Base-by-base conservation (phyloP, 2,113 vertebrate species). In the Cynoglossus semilaevis region DNA sequence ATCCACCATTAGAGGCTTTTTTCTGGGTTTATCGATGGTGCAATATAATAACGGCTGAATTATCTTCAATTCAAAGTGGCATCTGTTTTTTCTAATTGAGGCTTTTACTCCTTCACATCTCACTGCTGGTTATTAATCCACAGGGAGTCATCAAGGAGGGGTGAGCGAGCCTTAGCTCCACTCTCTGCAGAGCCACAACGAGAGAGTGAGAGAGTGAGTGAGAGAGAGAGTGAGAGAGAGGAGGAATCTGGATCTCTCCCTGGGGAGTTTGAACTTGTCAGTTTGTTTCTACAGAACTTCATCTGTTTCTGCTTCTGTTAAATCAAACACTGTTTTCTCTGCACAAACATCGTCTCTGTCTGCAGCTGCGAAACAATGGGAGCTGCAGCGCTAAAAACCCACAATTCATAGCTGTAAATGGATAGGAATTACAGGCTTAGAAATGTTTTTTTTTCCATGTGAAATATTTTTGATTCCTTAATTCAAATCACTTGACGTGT, bases 1-100 rank as follows among this genome's bases (percentile, higher is more conserved):
- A 61, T 58, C 58, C 60, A 10, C 61, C 61, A 55, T 63, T 48
- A 76, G 64, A 54, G 43, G 59, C 55, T 49, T 62, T 57, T 54
- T 54, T 38, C 38, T 5, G 2, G 16, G n/a, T 65, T 64, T 68
- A 62, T 68, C 29, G 10, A 54, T 15, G 51, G 55, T 53, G 11
- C 50, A 34, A 47, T 67, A 34, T 61, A 63, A 62, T 63, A 67
- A 54, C 58, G 5, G 50, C 62, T 45, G 52, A 66, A 60, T 71
- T 58, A 55, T 79, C 45, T 19, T 7, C 58, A 36, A 47, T 47
- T 66, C 57, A 65, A 63, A 59, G 67, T 42, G 38, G 41, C 59
- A 58, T 58, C 54, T 67, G 67, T 67, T 74, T 56, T 9, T 34
- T 36, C 10, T 49, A 58, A 63, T 14, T 22, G 54, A 60, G 64